These are phyloP conservation scores for Siniperca knerii DNA, from an alignment of 2,113 vertebrate species.

Conservation along the genomic window DNA sequence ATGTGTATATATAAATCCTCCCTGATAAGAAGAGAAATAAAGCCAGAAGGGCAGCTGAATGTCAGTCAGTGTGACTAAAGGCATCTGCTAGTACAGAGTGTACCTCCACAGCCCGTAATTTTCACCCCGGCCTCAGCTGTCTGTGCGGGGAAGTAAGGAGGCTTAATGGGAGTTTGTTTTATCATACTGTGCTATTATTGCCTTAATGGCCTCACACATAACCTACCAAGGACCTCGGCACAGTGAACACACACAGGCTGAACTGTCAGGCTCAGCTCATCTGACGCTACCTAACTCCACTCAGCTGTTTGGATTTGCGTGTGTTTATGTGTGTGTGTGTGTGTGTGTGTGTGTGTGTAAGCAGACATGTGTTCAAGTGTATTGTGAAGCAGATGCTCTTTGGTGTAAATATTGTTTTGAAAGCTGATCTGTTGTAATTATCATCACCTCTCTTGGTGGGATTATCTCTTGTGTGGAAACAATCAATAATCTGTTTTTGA, in stretches of 20 bases:
- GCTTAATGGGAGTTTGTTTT: slow-evolving; percentile 72
- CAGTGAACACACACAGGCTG: slow-evolving; percentile 43
- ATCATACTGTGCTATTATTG: slow-evolving; percentile 72
- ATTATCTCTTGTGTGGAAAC: slow-evolving; percentile 19
- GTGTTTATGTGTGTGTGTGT: slow-evolving; percentile 29
- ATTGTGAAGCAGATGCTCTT: slow-evolving; percentile 57
- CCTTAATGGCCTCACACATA: slow-evolving; percentile 62
- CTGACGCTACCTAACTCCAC: slow-evolving; percentile 34
- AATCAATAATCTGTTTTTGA: slow-evolving; percentile 26
- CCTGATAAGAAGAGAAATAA: slow-evolving; percentile 39
- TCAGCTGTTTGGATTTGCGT: slow-evolving; percentile 56
- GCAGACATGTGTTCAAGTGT: slow-evolving; percentile 25
- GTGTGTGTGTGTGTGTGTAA: slow-evolving; percentile 19
- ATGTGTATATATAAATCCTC: slow-evolving; percentile 39
- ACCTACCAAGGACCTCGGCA: slow-evolving; percentile 38
- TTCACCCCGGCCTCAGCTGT: slow-evolving; percentile 64
- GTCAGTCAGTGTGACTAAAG: slow-evolving; percentile 59
- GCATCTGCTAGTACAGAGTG: slow-evolving; percentile 59
- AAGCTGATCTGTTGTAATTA: slow-evolving; percentile 39
- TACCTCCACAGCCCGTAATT: slow-evolving; percentile 49
- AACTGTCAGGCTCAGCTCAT: slow-evolving; percentile 61
- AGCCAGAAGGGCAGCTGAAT: slow-evolving; percentile 63
- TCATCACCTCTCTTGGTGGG: slow-evolving; percentile 16
- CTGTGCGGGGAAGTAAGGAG: slow-evolving; percentile 59
- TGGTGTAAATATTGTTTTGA: slow-evolving; percentile 50